Percentiles rank a stretch among this genome's conserved stretches.
Evolutionary conservation across 2,797 vertebrate genomes (phyloP).

Genomic region (Luscinia megarhynchos): DNA sequence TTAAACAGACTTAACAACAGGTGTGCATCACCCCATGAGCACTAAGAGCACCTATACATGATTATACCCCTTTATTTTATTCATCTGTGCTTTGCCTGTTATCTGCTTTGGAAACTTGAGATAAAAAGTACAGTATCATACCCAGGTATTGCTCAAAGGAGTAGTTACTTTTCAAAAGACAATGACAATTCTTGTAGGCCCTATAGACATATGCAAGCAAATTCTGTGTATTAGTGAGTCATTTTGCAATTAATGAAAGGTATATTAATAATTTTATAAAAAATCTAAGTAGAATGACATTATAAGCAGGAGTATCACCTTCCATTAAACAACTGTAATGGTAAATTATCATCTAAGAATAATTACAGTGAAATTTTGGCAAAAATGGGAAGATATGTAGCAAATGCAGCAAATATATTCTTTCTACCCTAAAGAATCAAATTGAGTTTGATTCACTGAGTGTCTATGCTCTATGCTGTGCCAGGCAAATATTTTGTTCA

Average conservation of each 20-base stretch:
- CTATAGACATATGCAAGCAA: not conserved
- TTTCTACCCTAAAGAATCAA: not conserved
- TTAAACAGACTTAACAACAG: not conserved
- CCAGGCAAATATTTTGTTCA: not conserved
- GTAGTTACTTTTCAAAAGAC: not conserved
- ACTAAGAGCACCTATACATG: not conserved
- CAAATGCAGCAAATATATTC: not conserved
- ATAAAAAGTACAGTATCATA: not conserved
- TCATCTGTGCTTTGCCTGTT: not conserved
- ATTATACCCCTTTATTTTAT: not conserved
- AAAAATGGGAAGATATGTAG: not conserved
- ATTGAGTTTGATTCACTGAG: not conserved
- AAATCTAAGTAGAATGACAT: not conserved
- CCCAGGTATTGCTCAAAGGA: not conserved
- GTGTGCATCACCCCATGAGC: not conserved
- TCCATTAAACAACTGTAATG: not conserved
- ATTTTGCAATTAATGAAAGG: not conserved
- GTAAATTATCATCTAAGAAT: not conserved
- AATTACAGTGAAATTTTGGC: not conserved
- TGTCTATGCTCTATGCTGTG: not conserved
- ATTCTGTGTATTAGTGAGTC: not conserved
- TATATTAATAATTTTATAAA: not conserved
- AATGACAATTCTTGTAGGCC: not conserved
- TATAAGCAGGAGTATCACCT: not conserved
- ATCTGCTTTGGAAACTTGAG: not conserved